These are phyloP conservation scores for Enteromius paludinosus DNA, from an alignment of 2,797 vertebrate genomes.

Conservation along the genomic window DNA sequence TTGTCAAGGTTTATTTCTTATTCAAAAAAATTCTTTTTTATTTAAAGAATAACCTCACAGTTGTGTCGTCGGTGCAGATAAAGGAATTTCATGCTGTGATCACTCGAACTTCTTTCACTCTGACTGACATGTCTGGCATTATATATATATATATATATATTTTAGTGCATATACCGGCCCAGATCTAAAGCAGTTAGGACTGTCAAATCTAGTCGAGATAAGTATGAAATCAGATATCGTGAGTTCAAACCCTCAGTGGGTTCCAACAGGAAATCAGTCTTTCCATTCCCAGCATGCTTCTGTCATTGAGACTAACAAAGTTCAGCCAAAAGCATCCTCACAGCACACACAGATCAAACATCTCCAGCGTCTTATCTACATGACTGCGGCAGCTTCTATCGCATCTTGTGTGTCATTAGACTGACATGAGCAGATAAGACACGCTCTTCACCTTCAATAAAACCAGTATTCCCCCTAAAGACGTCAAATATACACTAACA, in stretches of 20 bases:
- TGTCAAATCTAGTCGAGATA: not conserved
- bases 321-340: constrained; percentile 8
- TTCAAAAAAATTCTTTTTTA: constrained; percentile 7
- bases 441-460: not conserved
- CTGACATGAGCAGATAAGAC: not conserved
- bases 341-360: constrained; percentile 6
- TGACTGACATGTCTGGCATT: not conserved
- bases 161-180: not conserved
- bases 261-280: constrained; percentile 22
- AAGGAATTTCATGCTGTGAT: not conserved
- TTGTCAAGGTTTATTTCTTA: not conserved
- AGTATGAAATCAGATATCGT: not conserved
- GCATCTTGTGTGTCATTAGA: not conserved
- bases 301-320: constrained; percentile 5
- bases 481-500: not conserved
- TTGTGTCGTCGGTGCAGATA: not conserved
- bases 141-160: not conserved
- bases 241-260: not conserved
- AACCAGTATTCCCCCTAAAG: not conserved
- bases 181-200: not conserved
- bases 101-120: not conserved
- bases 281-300: constrained; percentile 23
- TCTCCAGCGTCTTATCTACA: not conserved
- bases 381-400: not conserved
- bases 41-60: not conserved